These are phyloP conservation scores for Podarcis siculus DNA, from an alignment of 2,797 vertebrate species.

Conservation along the genomic window DNA sequence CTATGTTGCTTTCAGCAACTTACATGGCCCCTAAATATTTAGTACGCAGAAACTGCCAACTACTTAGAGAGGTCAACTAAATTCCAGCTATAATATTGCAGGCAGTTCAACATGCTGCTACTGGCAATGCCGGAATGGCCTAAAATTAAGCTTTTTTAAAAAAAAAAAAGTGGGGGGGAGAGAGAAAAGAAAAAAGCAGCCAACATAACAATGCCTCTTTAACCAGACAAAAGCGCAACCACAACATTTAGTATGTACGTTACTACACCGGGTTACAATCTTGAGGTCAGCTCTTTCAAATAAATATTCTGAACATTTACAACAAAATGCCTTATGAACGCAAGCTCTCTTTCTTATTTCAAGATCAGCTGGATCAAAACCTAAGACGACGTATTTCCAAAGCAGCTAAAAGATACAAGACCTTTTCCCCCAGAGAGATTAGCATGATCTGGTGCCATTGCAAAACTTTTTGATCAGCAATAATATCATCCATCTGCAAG, in stretches of 20 bases:
- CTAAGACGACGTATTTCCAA: constrained; percentile 67
- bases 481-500: constrained; percentile 62
- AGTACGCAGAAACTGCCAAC: constrained; percentile 63
- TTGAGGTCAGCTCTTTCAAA: constrained; percentile 79
- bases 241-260: constrained; percentile 67
- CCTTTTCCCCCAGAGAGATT: constrained; percentile 52
- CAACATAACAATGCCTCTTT: constrained; percentile 55
- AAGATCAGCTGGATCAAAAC: constrained; percentile 68
- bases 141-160: constrained; percentile 41
- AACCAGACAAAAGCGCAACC: constrained; percentile 68
- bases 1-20: constrained; percentile 64
- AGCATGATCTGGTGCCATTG: constrained; percentile 67
- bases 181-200: constrained; percentile 44
- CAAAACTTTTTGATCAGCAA: constrained; percentile 67
- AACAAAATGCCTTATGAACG: constrained; percentile 78
- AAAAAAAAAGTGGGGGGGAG: not conserved
- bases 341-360: constrained; percentile 75
- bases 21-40: constrained; percentile 63
- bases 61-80: constrained; percentile 63
- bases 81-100: constrained; percentile 64
- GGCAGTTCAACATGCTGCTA: constrained; percentile 68
- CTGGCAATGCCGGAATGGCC: constrained; percentile 54
- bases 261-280: constrained; percentile 76
- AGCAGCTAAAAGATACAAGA: constrained; percentile 75
- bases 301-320: constrained; percentile 85